Percentiles rank a stretch among this genome's conserved stretches.
phyloP scores from a whole-genome alignment of 2,888 invertebrate species.

The Eilema sororculum region DNA sequence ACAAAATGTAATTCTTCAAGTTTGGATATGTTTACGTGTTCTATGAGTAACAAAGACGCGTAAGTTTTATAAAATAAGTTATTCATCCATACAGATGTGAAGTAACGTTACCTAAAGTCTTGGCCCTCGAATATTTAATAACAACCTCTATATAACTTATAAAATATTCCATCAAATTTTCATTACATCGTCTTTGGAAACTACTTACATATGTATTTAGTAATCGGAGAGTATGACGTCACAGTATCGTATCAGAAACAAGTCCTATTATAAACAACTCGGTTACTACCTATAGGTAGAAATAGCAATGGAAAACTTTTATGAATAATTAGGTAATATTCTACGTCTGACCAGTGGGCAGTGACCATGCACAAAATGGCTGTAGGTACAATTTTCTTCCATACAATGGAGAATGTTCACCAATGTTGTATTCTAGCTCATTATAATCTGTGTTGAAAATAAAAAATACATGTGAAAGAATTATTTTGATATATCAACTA shows the following conservation, averaged over 20 bases:
- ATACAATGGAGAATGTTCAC: too few species aligned
- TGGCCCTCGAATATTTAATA: conserved; percentile 1
- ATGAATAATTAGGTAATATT: not conserved
- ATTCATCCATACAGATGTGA: not conserved
- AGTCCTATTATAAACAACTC: not conserved
- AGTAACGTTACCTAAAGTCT: not conserved
- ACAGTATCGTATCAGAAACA: conserved; percentile 1
- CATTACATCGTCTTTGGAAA: not conserved
- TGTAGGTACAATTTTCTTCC: too few species aligned
- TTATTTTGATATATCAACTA: too few species aligned
- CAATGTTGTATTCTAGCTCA: too few species aligned
- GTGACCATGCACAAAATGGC: not conserved
- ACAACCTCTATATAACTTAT: not conserved
- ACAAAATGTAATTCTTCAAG: conserved; percentile 4
- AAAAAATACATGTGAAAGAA: too few species aligned
- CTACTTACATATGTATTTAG: not conserved
- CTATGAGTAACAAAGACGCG: not conserved
- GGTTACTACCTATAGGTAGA: conserved; percentile 1
- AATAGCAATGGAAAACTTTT: not conserved
- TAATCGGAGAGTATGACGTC: conserved; percentile 2
- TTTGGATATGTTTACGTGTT: not conserved
- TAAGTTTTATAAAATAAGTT: not conserved
- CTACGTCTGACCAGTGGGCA: not conserved
- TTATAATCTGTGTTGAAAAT: too few species aligned
- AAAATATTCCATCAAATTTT: conserved; percentile 5